These are phyloP conservation scores for Drosophila limbata DNA, from an alignment of 2,888 invertebrate genomes.

Conservation along the genomic window DNA sequence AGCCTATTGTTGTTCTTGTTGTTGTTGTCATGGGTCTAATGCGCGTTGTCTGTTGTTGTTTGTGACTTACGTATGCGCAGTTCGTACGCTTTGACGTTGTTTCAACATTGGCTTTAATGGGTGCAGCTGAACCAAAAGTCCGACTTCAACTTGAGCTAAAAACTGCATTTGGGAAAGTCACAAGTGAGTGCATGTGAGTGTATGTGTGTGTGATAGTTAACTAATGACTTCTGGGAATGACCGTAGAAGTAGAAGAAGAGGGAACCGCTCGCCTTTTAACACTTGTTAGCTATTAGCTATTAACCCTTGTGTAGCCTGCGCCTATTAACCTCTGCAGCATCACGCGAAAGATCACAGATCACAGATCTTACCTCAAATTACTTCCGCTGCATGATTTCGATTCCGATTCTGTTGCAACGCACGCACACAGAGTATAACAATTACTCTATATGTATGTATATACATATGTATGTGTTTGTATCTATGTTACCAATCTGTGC, in stretches of 20 bases:
- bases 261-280: slow-evolving; percentile 59
- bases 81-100: slow-evolving; percentile 54
- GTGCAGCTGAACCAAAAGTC: slow-evolving; percentile 60
- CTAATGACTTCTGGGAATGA: slow-evolving; percentile 62
- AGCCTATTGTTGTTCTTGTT: slow-evolving; percentile 47
- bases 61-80: slow-evolving; percentile 59
- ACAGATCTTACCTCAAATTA: slow-evolving; percentile 77
- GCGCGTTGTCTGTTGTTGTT: slow-evolving; percentile 32
- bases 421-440: slow-evolving; percentile 59
- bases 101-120: slow-evolving; percentile 61
- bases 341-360: slow-evolving; percentile 43
- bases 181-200: slow-evolving; percentile 16
- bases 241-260: background rate
- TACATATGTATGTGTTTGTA: slow-evolving; percentile 30
- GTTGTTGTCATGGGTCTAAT: slow-evolving; percentile 41
- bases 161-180: slow-evolving; percentile 53
- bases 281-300: slow-evolving; percentile 60
- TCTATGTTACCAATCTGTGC: slow-evolving; percentile 59
- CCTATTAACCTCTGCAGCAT: slow-evolving; percentile 66
- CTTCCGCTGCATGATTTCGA: slow-evolving; percentile 78
- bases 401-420: slow-evolving; percentile 53
- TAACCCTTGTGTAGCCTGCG: slow-evolving; percentile 60
- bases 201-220: slow-evolving; percentile 35
- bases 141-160: slow-evolving; percentile 21
- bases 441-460: slow-evolving; percentile 48